Percentiles rank a stretch among this genome's conserved stretches.
Conservation (phyloP, 1,140 invertebrate species). For the Trichonephila inaurata region DNA sequence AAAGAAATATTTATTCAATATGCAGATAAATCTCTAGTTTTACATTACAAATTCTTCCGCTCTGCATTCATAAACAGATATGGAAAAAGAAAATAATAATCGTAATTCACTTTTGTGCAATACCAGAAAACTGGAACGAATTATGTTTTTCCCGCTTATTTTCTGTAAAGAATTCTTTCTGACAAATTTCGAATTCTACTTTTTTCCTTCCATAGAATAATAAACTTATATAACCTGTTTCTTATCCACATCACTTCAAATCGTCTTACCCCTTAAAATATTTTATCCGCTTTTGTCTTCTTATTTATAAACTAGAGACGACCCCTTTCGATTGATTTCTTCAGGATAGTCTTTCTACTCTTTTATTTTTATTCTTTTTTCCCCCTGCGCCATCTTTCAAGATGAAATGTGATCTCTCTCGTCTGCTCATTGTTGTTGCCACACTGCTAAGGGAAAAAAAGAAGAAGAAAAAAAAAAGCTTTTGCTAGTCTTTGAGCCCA, state of each 20-base stretch:
- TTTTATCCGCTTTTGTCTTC: constrained; percentile 50
- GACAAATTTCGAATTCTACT: neutral
- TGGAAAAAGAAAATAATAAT: neutral
- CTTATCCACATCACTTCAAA: neutral
- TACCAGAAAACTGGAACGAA: neutral
- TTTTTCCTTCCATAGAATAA: neutral
- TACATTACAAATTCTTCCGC: neutral
- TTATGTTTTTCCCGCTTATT: neutral
- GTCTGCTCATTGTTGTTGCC: constrained; percentile 66
- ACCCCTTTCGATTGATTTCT: constrained; percentile 51
- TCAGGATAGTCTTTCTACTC: constrained; percentile 67
- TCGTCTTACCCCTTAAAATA: constrained; percentile 18
- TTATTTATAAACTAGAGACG: constrained; percentile 42
- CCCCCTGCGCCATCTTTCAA: constrained; percentile 64
- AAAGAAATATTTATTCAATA: neutral
- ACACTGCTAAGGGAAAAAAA: constrained; percentile 57
- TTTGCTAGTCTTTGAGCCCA: constrained; percentile 37
- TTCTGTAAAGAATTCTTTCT: neutral
- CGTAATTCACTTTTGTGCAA: neutral
- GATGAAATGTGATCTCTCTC: constrained; percentile 75
- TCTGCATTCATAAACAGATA: neutral
- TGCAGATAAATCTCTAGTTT: neutral
- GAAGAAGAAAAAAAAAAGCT: constrained; percentile 65
- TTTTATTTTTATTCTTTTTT: constrained; percentile 75
- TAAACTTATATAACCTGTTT: constrained; percentile 15